phyloP scores from a whole-genome alignment of 2,888 invertebrate species.

The Brachylomia viminalis region DNA sequence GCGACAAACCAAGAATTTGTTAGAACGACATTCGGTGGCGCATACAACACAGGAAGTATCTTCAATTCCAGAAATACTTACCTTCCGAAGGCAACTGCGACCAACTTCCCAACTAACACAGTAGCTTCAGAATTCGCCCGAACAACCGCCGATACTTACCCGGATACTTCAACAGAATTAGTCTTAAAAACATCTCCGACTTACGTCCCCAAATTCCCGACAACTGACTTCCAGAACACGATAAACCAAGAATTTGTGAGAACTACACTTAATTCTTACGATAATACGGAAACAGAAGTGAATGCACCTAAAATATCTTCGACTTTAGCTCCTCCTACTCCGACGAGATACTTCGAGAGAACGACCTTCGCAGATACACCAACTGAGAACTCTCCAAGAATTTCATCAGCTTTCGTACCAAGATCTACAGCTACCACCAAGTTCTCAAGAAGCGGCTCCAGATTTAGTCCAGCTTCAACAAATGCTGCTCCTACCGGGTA shows the following conservation, averaged over 20 bases:
- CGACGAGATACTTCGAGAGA: slow-evolving; percentile 50
- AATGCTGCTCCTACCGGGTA: slow-evolving; percentile 50
- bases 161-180: slow-evolving; percentile 63
- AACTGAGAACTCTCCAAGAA: slow-evolving; percentile 54
- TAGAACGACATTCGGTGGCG: slow-evolving; percentile 45
- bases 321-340: slow-evolving; percentile 48
- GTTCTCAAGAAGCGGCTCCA: slow-evolving; percentile 45
- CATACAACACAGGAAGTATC: slow-evolving; percentile 49
- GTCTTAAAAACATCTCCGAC: slow-evolving; percentile 49
- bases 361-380: slow-evolving; percentile 52
- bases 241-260: slow-evolving; percentile 51
- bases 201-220: slow-evolving; percentile 57
- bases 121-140: slow-evolving; percentile 46
- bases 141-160: slow-evolving; percentile 48
- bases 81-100: slow-evolving; percentile 52
- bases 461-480: slow-evolving; percentile 26
- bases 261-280: slow-evolving; percentile 52
- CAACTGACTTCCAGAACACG: slow-evolving; percentile 56
- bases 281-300: slow-evolving; percentile 48
- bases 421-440: slow-evolving; percentile 56
- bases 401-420: slow-evolving; percentile 39
- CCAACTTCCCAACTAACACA: slow-evolving; percentile 56
- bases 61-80: slow-evolving; percentile 57
- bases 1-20: slow-evolving; percentile 46
- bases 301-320: slow-evolving; percentile 57